Conservation (phyloP, 2,797 vertebrate species). For the Protonibea diacanthus region DNA sequence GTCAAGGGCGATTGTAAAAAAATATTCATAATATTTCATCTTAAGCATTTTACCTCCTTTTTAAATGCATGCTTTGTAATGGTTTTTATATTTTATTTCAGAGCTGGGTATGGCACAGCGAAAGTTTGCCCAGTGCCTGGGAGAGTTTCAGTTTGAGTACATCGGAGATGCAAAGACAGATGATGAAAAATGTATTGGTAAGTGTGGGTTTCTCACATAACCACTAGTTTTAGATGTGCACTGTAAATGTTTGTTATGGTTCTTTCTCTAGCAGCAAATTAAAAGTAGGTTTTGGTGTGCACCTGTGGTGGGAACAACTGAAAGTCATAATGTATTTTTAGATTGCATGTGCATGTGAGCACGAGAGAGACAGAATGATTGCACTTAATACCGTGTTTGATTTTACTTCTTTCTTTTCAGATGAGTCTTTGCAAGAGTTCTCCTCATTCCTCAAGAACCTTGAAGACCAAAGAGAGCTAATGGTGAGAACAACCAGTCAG, state of each 20-base stretch:
- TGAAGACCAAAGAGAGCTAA: conserved; percentile 97
- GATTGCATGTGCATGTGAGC: not conserved
- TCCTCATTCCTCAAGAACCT: conserved; percentile 94
- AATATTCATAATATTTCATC: not conserved
- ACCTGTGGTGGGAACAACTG: conserved; percentile 31
- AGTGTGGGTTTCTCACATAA: conserved; percentile 63
- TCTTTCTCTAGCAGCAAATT: conserved; percentile 37
- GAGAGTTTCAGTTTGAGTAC: conserved; percentile 98
- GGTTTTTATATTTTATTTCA: conserved; percentile 73
- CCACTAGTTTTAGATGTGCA: conserved; percentile 37
- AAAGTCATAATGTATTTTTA: conserved; percentile 35
- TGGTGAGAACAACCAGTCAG: conserved; percentile 88
- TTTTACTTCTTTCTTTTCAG: conserved; percentile 75
- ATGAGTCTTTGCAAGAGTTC: conserved; percentile 97
- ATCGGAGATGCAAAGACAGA: conserved; percentile 98
- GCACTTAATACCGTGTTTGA: not conserved
- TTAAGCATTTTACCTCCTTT: not conserved
- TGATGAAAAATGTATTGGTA: conserved; percentile 96
- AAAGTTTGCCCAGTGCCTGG: conserved; percentile 95
- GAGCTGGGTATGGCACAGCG: conserved; percentile 93
- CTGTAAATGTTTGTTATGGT: conserved; percentile 61
- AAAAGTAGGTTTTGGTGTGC: conserved; percentile 40
- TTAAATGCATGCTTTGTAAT: conserved; percentile 1
- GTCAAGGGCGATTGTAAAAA: not conserved
- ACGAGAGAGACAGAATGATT: not conserved